Percentiles rank a stretch among this genome's conserved stretches.
These are phyloP conservation scores for Megalurothrips usitatus DNA, from an alignment of 2,888 invertebrate genomes.

Conservation along the genomic window DNA sequence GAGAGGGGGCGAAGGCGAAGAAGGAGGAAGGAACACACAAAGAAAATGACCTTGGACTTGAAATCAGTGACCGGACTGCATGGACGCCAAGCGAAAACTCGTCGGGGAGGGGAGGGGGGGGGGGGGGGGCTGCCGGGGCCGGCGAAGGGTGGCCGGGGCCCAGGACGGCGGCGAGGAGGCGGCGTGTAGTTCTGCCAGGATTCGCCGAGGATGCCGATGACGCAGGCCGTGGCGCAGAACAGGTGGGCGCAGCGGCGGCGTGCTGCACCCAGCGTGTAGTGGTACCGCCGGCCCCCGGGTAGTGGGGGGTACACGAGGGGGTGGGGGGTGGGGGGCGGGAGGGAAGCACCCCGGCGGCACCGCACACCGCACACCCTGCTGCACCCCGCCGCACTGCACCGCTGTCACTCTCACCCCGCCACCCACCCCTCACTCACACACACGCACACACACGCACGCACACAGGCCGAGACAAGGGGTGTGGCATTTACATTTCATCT, in stretches of 20 bases:
- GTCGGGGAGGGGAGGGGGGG: neutral
- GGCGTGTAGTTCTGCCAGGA: no score
- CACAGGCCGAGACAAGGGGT: neutral
- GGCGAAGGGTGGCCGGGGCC: no score
- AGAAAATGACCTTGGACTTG: slow-evolving; percentile 26
- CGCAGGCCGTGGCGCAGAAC: neutral
- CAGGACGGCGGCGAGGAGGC: no score
- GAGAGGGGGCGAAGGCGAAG: neutral
- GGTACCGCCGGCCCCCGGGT: no score
- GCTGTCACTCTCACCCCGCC: neutral
- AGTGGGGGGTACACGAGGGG: neutral
- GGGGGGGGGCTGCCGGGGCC: neutral
- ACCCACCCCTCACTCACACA: neutral
- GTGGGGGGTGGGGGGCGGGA: neutral
- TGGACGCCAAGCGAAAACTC: neutral
- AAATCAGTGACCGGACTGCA: slow-evolving; percentile 19
- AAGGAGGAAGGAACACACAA: slow-evolving; percentile 19
- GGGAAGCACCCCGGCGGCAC: neutral
- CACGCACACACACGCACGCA: neutral
- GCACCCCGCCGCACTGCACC: neutral
- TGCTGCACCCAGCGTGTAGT: neutral
- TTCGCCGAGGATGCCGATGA: no score
- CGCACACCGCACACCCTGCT: neutral
- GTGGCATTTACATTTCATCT: neutral
- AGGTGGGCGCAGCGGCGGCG: slow-evolving; percentile 4